phyloP scores from a whole-genome alignment of 2,113 vertebrate genomes.

The Xyrauchen texanus region DNA sequence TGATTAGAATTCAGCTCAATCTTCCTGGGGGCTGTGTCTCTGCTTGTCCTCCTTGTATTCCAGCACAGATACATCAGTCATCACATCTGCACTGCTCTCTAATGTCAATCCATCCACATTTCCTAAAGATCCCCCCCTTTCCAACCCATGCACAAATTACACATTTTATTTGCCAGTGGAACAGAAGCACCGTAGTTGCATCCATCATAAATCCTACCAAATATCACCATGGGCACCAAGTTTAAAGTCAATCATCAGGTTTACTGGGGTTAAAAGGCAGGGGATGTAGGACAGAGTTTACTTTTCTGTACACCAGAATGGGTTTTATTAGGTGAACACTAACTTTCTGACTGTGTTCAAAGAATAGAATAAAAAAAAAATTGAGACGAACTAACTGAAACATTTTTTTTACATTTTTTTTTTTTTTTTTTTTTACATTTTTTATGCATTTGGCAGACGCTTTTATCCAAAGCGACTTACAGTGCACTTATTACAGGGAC shows the following conservation, averaged over 20 bases:
- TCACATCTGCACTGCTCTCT: background rate
- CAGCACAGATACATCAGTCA: slow-evolving; percentile 16
- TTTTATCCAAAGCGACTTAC: too few relatives aligned
- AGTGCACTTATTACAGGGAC: too few relatives aligned
- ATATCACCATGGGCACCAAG: slow-evolving; percentile 17
- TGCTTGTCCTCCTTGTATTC: slow-evolving; percentile 36
- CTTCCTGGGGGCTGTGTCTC: slow-evolving; percentile 43
- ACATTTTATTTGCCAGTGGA: slow-evolving; percentile 39
- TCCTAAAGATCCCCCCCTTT: background rate
- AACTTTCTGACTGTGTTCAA: background rate
- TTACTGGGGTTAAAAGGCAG: slow-evolving; percentile 8
- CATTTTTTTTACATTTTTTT: too few relatives aligned
- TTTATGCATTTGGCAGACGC: too few relatives aligned
- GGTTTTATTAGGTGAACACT: background rate
- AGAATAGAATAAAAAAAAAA: background rate
- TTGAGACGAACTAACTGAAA: too few relatives aligned
- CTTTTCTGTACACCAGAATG: background rate
- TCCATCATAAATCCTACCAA: slow-evolving; percentile 38
- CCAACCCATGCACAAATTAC: slow-evolving; percentile 43
- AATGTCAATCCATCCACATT: background rate
- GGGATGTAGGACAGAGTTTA: too few relatives aligned
- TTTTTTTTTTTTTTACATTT: too few relatives aligned
- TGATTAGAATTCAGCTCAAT: slow-evolving; percentile 65
- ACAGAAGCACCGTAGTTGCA: slow-evolving; percentile 23
- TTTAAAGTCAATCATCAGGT: slow-evolving; percentile 3